Evolutionary conservation across 2,797 vertebrate genomes (phyloP).

Genomic region (Zenarchopterus dispar): DNA sequence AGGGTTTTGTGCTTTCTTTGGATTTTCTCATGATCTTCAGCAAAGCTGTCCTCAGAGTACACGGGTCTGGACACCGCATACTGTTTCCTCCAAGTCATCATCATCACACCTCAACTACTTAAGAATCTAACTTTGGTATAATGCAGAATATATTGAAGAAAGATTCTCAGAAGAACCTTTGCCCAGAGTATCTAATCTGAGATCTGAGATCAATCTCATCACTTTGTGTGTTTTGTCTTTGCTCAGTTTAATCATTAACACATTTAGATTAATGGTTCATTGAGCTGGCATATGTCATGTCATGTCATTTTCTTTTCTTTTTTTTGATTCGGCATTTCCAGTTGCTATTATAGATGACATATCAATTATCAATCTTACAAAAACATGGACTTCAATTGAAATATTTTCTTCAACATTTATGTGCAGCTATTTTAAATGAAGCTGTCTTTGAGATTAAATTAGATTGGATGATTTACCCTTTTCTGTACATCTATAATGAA

Average conservation of each 20-base stretch:
- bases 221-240: slow-evolving; percentile 14
- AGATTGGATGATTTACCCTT: no score
- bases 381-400: no score
- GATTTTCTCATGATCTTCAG: slow-evolving; percentile 80
- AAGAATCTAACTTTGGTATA: not conserved
- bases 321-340: not conserved
- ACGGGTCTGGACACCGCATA: slow-evolving; percentile 83
- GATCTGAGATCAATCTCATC: slow-evolving; percentile 34
- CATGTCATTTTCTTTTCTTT: not conserved
- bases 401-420: no score
- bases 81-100: slow-evolving; percentile 79
- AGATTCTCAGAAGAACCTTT: slow-evolving; percentile 23
- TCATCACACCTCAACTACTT: slow-evolving; percentile 39
- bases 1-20: slow-evolving; percentile 81
- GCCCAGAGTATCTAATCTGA: slow-evolving; percentile 26
- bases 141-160: not conserved
- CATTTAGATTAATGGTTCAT: slow-evolving; percentile 10
- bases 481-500: no score
- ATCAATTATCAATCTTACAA: no score
- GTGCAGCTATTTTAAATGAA: no score
- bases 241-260: slow-evolving; percentile 61
- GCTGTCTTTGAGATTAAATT: no score
- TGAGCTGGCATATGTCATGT: not conserved
- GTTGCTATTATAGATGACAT: not conserved
- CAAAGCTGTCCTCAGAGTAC: slow-evolving; percentile 85